These are phyloP conservation scores for Malacoctenus gilli DNA, from an alignment of 2,797 vertebrate species.

Conservation along the genomic window DNA sequence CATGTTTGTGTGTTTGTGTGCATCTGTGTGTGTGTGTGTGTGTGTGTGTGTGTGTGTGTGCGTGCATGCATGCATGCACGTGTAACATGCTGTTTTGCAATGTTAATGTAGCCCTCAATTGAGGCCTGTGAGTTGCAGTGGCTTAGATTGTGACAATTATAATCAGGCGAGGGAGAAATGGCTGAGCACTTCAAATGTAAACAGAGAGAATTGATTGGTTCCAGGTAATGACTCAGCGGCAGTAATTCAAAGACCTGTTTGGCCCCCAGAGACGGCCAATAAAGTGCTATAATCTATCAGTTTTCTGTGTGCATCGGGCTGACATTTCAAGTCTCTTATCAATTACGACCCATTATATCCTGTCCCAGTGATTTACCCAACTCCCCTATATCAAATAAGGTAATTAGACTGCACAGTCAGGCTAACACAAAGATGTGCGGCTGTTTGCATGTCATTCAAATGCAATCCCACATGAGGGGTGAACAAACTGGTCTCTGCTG, in stretches of 20 bases:
- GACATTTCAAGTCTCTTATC: conserved; percentile 75
- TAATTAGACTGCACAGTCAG: conserved; percentile 26
- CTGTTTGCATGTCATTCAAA: conserved; percentile 7
- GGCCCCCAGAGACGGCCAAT: conserved; percentile 70
- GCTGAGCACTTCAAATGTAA: conserved; percentile 65
- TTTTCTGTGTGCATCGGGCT: conserved; percentile 66
- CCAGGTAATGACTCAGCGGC: conserved; percentile 75
- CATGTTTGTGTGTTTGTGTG: neutral
- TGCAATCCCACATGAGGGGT: conserved; percentile 11
- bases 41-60: neutral
- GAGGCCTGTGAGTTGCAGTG: conserved; percentile 13
- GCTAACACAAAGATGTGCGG: conserved; percentile 21
- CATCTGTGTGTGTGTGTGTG: neutral
- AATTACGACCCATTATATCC: conserved; percentile 67
- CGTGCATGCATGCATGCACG: neutral
- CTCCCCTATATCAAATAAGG: conserved; percentile 46
- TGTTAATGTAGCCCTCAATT: conserved; percentile 49
- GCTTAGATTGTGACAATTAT: conserved; percentile 67
- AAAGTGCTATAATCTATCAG: conserved; percentile 74
- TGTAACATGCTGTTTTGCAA: conserved; percentile 43
- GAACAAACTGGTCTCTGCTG: conserved; percentile 3
- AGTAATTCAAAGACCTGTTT: conserved; percentile 72
- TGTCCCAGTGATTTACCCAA: conserved; percentile 54
- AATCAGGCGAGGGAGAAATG: conserved; percentile 63
- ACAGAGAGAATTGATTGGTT: conserved; percentile 76